Percentiles rank a stretch among this genome's conserved stretches.
Conservation (phyloP, 1,140 invertebrate genomes). For the Vanessa tameamea region DNA sequence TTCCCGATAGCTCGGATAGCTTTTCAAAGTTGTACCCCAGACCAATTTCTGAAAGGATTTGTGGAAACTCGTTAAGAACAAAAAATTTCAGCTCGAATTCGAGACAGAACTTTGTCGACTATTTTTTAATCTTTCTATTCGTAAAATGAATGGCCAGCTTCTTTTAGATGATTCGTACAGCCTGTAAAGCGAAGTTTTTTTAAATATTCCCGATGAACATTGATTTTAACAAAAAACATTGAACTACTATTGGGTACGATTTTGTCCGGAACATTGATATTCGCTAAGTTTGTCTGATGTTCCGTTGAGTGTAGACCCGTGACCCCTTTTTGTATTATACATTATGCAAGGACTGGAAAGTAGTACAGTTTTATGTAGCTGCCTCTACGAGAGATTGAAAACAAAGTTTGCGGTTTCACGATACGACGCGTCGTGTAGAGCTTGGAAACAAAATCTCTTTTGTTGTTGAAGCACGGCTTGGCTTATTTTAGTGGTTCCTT, state of each 20-base stretch:
- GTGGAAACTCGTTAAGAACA: slow-evolving; percentile 26
- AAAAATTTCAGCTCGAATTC: slow-evolving; percentile 24
- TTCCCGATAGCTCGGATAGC: slow-evolving; percentile 29
- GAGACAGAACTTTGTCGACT: slow-evolving; percentile 22
- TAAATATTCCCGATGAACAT: too few species aligned
- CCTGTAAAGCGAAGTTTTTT: background rate
- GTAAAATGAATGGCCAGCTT: slow-evolving; percentile 1
- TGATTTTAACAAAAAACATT: too few species aligned
- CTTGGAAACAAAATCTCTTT: slow-evolving; percentile 46
- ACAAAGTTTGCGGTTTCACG: slow-evolving; percentile 50
- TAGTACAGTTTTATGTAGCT: slow-evolving; percentile 37
- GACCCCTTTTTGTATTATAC: slow-evolving; percentile 36
- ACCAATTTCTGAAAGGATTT: slow-evolving; percentile 24
- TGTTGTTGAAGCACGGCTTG: slow-evolving; percentile 27
- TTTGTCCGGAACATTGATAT: background rate
- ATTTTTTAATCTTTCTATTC: slow-evolving; percentile 8
- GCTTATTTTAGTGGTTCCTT: slow-evolving; percentile 33
- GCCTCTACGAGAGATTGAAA: slow-evolving; percentile 46
- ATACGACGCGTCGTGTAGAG: slow-evolving; percentile 41
- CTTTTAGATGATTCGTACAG: background rate
- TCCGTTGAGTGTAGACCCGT: slow-evolving; percentile 31
- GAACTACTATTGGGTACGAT: too few species aligned
- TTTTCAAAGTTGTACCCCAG: slow-evolving; percentile 22
- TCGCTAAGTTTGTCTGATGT: slow-evolving; percentile 6
- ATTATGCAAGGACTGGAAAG: slow-evolving; percentile 36